phyloP scores from a whole-genome alignment of 1,140 invertebrate species.

The Neodiprion virginianus region DNA sequence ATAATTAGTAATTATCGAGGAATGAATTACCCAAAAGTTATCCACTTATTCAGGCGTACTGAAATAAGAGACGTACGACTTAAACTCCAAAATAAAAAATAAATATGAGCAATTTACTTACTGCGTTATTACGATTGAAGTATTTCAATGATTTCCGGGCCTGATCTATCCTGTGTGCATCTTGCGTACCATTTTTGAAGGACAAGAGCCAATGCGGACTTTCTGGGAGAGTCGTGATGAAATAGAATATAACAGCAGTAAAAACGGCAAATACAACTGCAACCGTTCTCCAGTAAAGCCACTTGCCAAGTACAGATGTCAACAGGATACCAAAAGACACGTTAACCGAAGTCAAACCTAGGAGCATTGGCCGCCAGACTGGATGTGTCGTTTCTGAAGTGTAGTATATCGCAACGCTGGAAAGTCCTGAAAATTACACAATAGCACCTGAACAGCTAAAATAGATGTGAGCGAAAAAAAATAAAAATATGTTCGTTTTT shows the following conservation, averaged over 20 bases:
- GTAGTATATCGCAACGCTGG: conserved; percentile 64
- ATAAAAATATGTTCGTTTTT: neutral
- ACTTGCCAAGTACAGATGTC: conserved; percentile 58
- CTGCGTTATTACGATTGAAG: conserved; percentile 50
- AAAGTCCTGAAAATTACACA: conserved; percentile 51
- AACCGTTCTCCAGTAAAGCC: conserved; percentile 59
- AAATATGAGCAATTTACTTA: conserved; percentile 12
- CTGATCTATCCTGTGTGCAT: conserved; percentile 41
- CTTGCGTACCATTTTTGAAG: conserved; percentile 47
- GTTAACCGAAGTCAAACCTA: conserved; percentile 65
- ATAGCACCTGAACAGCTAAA: no score
- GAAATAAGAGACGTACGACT: no score
- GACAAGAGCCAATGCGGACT: conserved; percentile 65
- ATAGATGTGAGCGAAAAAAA: neutral
- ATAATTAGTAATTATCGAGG: no score
- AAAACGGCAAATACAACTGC: conserved; percentile 56
- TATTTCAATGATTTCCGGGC: conserved; percentile 54
- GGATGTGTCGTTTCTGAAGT: conserved; percentile 66
- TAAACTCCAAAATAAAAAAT: no score
- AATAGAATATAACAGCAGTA: conserved; percentile 44
- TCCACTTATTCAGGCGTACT: no score
- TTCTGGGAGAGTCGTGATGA: conserved; percentile 62
- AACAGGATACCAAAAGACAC: conserved; percentile 66
- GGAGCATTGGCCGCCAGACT: conserved; percentile 60
- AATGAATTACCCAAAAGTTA: no score